These are phyloP conservation scores for Apis florea DNA, from an alignment of 1,140 invertebrate genomes.

Conservation along the genomic window DNA sequence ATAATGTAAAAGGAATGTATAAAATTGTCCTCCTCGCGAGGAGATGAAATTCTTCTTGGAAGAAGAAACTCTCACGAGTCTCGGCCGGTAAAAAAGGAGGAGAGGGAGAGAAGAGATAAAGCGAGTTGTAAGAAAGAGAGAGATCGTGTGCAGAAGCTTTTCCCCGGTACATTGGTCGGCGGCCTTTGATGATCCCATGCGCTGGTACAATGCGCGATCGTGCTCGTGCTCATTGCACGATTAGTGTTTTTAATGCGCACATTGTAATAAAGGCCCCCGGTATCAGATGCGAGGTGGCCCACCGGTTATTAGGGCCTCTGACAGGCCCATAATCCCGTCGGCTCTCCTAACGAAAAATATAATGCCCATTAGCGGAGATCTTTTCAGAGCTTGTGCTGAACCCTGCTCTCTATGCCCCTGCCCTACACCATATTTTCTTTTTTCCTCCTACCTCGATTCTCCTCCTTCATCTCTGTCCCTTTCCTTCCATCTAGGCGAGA, in stretches of 20 bases:
- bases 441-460: not conserved
- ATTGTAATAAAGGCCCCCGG: slow-evolving; percentile 67
- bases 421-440: slow-evolving; percentile 52
- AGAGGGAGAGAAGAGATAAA: not conserved
- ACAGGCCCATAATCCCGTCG: slow-evolving; percentile 73
- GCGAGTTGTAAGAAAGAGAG: not conserved
- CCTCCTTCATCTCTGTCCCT: not conserved
- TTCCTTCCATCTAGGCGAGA: too few species aligned
- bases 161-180: slow-evolving; percentile 47
- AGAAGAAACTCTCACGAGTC: slow-evolving; percentile 26
- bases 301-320: slow-evolving; percentile 72
- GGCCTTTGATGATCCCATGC: slow-evolving; percentile 57
- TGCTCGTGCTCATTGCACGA: slow-evolving; percentile 69
- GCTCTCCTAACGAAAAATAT: slow-evolving; percentile 66
- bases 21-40: too few species aligned
- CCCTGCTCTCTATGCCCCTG: not conserved
- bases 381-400: slow-evolving; percentile 63
- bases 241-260: slow-evolving; percentile 75
- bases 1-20: too few species aligned
- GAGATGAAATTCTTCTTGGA: slow-evolving; percentile 17
- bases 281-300: slow-evolving; percentile 68
- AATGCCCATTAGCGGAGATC: slow-evolving; percentile 73
- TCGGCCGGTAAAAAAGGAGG: not conserved
- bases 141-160: slow-evolving; percentile 26
- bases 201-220: slow-evolving; percentile 57